Evolutionary conservation across 2,888 invertebrate genomes (phyloP).

Genomic region (Archips xylosteana): DNA sequence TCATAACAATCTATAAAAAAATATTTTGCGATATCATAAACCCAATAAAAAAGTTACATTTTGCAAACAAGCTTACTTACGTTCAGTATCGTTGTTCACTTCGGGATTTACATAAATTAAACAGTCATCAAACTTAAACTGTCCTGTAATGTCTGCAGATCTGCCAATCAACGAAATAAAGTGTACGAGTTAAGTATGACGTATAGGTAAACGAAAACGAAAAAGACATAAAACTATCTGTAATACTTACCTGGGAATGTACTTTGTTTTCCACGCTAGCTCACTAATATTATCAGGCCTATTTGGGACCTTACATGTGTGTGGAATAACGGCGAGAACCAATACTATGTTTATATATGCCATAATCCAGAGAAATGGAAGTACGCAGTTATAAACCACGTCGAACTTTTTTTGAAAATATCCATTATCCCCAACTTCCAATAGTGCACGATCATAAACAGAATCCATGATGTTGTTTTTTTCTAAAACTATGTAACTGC

Average conservation of each 20-base stretch:
- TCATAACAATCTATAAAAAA: slow-evolving; percentile 58
- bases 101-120: slow-evolving; percentile 52
- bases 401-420: slow-evolving; percentile 75
- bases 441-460: slow-evolving; percentile 61
- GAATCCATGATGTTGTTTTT: slow-evolving; percentile 57
- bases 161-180: slow-evolving; percentile 44
- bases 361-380: slow-evolving; percentile 67
- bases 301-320: slow-evolving; percentile 72
- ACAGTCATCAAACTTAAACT: slow-evolving; percentile 58
- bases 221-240: neutral
- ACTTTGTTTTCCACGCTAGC: slow-evolving; percentile 63
- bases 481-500: neutral
- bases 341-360: slow-evolving; percentile 73
- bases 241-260: slow-evolving; percentile 63
- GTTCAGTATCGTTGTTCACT: slow-evolving; percentile 51
- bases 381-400: slow-evolving; percentile 68
- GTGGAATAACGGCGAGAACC: slow-evolving; percentile 71
- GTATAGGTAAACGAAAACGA: neutral
- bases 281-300: slow-evolving; percentile 61
- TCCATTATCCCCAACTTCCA: slow-evolving; percentile 69
- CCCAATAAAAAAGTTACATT: neutral
- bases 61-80: slow-evolving; percentile 43
- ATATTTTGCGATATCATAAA: neutral
- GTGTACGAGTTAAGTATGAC: too few relatives aligned
- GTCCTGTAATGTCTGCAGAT: slow-evolving; percentile 46